Base-by-base conservation (phyloP, 2,888 invertebrate genomes). In the Onthophagus sagittarius region DNA sequence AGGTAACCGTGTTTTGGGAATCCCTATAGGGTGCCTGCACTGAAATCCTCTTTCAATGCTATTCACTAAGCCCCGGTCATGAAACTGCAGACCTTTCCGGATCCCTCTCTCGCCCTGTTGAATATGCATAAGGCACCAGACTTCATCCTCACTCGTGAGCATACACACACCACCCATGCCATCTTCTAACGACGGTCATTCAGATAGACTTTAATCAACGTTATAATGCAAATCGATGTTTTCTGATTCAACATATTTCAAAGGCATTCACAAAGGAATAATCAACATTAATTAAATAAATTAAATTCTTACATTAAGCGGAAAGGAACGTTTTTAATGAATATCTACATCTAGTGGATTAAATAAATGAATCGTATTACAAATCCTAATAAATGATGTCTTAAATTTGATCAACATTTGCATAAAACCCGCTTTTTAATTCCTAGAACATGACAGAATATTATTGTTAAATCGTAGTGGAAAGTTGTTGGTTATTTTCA, bases 181-280 rank as follows among this genome's bases (percentile, higher is more conserved):
- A 67, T 67, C 23, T n/a, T 11, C 39, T 53, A 53, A 53, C 39
- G 39, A 31, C 23, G 23, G 67, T 23, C 67, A 67, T 23, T 67
- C 67, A n/a, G 31, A 67, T 67, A 23, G 67, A 67, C 67, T 67
- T 67, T 67, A 67, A 67, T 67, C 67, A 67, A 67, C 67, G 31
- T 67, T 53, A 15, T 67, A 67, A 67, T 67, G 31, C 32, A 67
- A 67, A 67, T 67, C 23, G 15, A 67, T 67, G 31, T 64, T 64
- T 64, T 15, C 64, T 13, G 64, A 14, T 15, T 14, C 67, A 67
- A n/a, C 9, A 32, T n/a, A 23, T 67, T 9, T 11, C 39, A 53
- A 53, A 53, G 23, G 23, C 23, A 23, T 3, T 23, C 23, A 23
- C 23, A 23, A 23, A 23, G 23, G 23, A 23, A 23, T 3, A 23